Percentiles rank a stretch among this genome's conserved stretches.
These are phyloP conservation scores for Drosophila ogumai DNA, from an alignment of 1,140 invertebrate species.

Conservation along the genomic window DNA sequence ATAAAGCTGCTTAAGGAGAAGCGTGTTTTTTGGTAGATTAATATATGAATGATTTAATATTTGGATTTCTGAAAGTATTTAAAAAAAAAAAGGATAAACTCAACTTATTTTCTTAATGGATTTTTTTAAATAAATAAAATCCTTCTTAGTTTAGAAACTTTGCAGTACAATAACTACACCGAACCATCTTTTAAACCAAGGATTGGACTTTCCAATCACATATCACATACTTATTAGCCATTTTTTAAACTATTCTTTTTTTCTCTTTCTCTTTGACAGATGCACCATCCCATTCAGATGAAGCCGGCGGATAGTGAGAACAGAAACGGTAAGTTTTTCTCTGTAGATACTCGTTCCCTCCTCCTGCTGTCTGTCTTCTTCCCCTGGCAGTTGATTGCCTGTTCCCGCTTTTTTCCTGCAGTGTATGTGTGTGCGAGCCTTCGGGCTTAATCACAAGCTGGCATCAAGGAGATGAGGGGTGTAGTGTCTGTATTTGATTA, in stretches of 20 bases:
- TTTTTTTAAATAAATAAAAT: neutral
- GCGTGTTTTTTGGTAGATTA: no score
- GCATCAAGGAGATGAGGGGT: slow-evolving; percentile 36
- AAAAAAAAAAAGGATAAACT: no score
- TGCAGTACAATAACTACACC: neutral
- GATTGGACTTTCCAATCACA: slow-evolving; percentile 1
- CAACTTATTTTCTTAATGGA: neutral
- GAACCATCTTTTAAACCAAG: neutral
- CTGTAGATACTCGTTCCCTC: slow-evolving; percentile 16
- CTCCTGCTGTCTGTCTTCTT: slow-evolving; percentile 9
- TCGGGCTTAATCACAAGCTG: slow-evolving; percentile 75
- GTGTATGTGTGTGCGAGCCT: slow-evolving; percentile 36
- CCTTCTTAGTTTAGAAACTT: neutral
- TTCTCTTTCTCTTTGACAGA: slow-evolving; percentile 90
- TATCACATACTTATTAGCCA: slow-evolving; percentile 12
- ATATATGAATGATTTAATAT: no score
- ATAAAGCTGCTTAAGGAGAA: no score
- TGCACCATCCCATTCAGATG: slow-evolving; percentile 99
- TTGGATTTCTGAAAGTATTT: no score
- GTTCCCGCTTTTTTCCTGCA: slow-evolving; percentile 19
- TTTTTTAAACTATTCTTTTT: slow-evolving; percentile 25
- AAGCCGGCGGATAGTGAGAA: slow-evolving; percentile 99
- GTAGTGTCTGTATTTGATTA: slow-evolving; percentile 59
- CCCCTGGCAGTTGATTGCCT: slow-evolving; percentile 57
- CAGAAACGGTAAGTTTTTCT: slow-evolving; percentile 94